Conservation (phyloP, 2,113 vertebrate species). For the Corvus hawaiiensis region DNA sequence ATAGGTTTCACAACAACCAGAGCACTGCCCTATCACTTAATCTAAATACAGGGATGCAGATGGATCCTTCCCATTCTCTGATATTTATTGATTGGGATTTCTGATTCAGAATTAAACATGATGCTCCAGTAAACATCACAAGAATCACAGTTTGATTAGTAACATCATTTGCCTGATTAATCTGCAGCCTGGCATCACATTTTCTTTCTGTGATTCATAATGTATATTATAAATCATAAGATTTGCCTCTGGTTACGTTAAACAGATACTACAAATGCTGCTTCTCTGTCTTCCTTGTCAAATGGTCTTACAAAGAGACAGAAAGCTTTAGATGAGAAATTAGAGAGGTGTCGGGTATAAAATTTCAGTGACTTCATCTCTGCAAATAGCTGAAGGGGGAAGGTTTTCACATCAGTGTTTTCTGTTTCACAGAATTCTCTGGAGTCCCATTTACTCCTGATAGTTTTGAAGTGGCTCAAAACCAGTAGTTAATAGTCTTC, state of each 20-base stretch:
- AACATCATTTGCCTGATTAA: not conserved
- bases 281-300: conserved; percentile 28
- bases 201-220: conserved; percentile 31
- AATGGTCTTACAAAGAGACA: conserved; percentile 22
- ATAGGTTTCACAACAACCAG: not conserved
- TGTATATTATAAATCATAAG: not conserved
- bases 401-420: conserved; percentile 53
- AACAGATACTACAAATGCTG: conserved; percentile 20
- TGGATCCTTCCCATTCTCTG: not conserved
- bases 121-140: not conserved
- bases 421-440: conserved; percentile 51
- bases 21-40: not conserved
- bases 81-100: not conserved
- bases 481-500: conserved; percentile 22
- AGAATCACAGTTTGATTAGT: not conserved
- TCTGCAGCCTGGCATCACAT: not conserved
- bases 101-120: not conserved
- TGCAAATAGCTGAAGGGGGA: conserved; percentile 49
- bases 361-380: conserved; percentile 46
- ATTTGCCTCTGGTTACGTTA: conserved; percentile 4
- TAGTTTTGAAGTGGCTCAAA: not conserved
- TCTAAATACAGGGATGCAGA: not conserved
- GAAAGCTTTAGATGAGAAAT: conserved; percentile 51
- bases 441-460: conserved; percentile 39
- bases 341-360: conserved; percentile 16